Evolutionary conservation across 2,888 invertebrate species (phyloP), one percentile per base, ranked within the genome.

Genomic region (Oscheius sp.): DNA sequence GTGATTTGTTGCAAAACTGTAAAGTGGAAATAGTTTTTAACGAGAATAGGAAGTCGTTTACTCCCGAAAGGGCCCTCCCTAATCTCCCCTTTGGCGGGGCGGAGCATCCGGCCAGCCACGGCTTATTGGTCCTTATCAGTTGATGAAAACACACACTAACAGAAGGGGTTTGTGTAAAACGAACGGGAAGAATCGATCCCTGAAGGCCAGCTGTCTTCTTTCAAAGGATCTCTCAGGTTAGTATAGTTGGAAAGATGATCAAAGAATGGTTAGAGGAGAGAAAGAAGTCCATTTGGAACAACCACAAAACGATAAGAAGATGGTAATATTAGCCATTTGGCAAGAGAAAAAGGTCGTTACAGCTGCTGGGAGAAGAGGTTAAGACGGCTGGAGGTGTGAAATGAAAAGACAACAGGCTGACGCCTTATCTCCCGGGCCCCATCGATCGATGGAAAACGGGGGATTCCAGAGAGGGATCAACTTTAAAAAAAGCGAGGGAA

Each of bases 351-450:
- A 2, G 29, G 52, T 15, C 23, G 48, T 48, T 25, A 17, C 48
- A 12, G 8, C 34, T n/a, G 10, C 17, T 17, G 31, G 53, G 25
- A 17, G 34, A 20, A 57, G 34, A 17, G 23, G 37, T 23, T 6
- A 1, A n/a, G 34, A 17, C 23, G 34, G 37, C 10, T 27, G 27
- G 45, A 61, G 61, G 61, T 61, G 61, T 45, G 45, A 61, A 61
- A 61, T 45, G 61, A 45, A 61, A 61, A 45, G 45, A 61, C 61
- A 61, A 61, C 61, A 61, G 61, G 61, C 45, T 61, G 58, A 37
- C 58, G 58, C 31, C 61, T 61, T 61, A 61, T 61, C 61, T 61
- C 61, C 15, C 45, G 29, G 27, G 29, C 17, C 29, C 39, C 27
- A 45, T 61, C 61, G 61, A 61, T 61, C 61, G 61, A 37, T 27